Percentiles rank a stretch among this genome's conserved stretches.
These are phyloP conservation scores for Lacanobia oleracea DNA, from an alignment of 2,888 invertebrate genomes.

Conservation along the genomic window DNA sequence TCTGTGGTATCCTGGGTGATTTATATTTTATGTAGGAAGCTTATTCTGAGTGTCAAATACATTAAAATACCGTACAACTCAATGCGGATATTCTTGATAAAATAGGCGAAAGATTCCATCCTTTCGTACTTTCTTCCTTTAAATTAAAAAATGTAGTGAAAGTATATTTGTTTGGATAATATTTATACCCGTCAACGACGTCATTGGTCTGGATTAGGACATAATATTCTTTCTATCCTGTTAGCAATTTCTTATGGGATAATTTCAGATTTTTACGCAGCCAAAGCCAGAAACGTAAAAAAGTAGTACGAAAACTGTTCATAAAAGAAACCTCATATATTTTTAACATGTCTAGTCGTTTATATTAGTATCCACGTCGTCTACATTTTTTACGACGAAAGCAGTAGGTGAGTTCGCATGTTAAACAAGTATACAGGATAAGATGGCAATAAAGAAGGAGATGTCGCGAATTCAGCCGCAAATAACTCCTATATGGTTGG, in stretches of 20 bases:
- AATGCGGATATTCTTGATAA: not conserved
- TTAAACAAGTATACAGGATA: conserved; percentile 63
- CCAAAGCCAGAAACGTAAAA: not conserved
- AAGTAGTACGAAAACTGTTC: not conserved
- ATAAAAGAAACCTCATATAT: conserved; percentile 1
- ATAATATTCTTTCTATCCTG: too few relatives aligned
- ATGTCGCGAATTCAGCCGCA: conserved; percentile 57
- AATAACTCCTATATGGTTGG: conserved; percentile 60
- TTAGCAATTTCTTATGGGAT: too few relatives aligned
- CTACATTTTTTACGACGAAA: conserved; percentile 27
- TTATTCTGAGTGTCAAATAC: not conserved
- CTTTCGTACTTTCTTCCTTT: not conserved
- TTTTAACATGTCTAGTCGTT: conserved; percentile 4
- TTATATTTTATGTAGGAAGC: not conserved
- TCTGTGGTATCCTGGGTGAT: not conserved
- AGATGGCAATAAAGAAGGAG: conserved; percentile 65
- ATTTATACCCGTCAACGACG: not conserved
- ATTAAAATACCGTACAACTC: not conserved
- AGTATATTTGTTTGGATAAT: not conserved
- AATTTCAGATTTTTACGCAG: too few relatives aligned
- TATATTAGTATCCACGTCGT: not conserved
- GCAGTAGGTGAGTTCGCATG: conserved; percentile 42
- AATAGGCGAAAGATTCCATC: not conserved
- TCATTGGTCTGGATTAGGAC: too few relatives aligned
- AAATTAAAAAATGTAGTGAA: not conserved